Evolutionary conservation across 2,797 vertebrate species (phyloP), one percentile per base, ranked within the genome.

Genomic region (Thalassophryne amazonica): DNA sequence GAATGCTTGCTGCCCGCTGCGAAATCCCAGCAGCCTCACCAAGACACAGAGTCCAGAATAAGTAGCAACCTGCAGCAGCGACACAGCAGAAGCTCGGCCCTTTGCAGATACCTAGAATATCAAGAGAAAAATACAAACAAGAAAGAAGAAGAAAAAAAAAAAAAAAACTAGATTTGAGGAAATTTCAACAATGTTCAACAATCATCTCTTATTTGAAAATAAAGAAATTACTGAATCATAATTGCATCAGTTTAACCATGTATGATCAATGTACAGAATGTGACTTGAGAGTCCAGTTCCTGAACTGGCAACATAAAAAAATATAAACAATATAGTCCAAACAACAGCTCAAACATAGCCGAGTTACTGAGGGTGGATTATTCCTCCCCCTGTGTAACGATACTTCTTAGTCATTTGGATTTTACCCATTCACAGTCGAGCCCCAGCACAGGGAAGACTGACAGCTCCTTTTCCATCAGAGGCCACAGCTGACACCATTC

Each of bases 361-460:
- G 5, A 23, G 9, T 36, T 10, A 20, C 12, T 39, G 19, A 3
- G 45, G 51, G 62, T 58, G 73, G 51, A 50, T 23, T 60, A 73
- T 49, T 52, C 37, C 43, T 54, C 35, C 19, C 28, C 1, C 4
- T 21, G 8, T 7, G 1, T 23, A 3, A 43, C 61, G 11, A 0
- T 46, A 45, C 60, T 56, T 76, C 85, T 88, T 87, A 88, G 83
- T 64, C 66, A 70, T 21, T 57, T 47, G 14, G 34, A 48, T 56
- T 89, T 95, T 93, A 99, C 97, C 97, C 97, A 99, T 90, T 99
- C 97, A 76, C 97, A 99, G 82, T 99, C 97, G 0, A 99, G 84
- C 36, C 97, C 97, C 75, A 99, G 92, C 12, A 97, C 93, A 0
- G 94, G 94, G 66, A 90, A 86, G 25, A 83, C 78, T 0, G 87